A percentile compares a stretch with the other conserved stretches of the same genome.
These are phyloP conservation scores for Eubasilissa regina DNA, from an alignment of 1,140 invertebrate genomes.

Conservation along the genomic window DNA sequence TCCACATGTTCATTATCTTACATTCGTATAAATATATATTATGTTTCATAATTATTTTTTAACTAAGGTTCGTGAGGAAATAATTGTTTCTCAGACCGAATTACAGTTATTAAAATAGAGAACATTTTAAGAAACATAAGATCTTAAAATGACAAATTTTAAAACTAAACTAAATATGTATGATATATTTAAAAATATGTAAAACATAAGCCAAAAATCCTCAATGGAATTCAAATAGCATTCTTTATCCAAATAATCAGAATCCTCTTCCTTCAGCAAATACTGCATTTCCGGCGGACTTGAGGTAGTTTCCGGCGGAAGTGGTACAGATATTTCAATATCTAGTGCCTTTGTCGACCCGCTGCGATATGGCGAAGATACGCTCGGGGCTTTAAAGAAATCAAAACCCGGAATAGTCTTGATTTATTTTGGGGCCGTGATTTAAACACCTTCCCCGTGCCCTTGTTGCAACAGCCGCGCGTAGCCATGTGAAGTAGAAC, in stretches of 20 bases:
- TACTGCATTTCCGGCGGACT: conserved; percentile 28
- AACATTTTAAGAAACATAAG: no score
- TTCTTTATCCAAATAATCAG: not conserved
- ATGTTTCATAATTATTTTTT: no score
- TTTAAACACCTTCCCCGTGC: not conserved
- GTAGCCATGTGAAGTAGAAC: not conserved
- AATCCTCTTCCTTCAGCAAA: not conserved
- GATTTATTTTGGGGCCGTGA: conserved; percentile 27
- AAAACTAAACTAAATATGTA: no score
- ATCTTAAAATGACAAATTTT: no score
- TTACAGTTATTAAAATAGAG: no score
- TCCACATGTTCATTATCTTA: no score
- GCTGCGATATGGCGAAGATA: not conserved
- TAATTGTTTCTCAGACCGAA: no score
- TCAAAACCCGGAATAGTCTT: conserved; percentile 32
- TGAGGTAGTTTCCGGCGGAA: conserved; percentile 27
- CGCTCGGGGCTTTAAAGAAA: conserved; percentile 31
- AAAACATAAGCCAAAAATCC: no score
- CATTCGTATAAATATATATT: no score
- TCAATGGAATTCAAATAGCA: no score
- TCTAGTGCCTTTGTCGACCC: conserved; percentile 25
- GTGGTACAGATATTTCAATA: conserved; percentile 35
- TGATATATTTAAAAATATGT: no score
- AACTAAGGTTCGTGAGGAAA: no score
- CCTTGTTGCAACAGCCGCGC: conserved; percentile 8